Base-by-base conservation (phyloP, 2,113 vertebrate genomes). In the Ursus arctos region DNA sequence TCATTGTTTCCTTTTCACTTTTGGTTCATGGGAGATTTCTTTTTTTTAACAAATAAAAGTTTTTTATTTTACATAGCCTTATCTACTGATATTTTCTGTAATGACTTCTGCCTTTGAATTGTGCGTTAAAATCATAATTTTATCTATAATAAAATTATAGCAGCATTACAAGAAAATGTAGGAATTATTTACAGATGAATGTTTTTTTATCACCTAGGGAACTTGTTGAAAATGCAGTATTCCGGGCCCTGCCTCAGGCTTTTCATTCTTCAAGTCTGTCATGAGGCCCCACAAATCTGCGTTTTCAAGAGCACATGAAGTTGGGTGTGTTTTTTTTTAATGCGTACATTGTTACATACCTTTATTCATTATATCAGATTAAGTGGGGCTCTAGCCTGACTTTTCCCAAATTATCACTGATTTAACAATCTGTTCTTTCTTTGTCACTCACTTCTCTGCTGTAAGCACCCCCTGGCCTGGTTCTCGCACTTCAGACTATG, bases 1-100 rank as follows among this genome's bases (percentile, higher is more conserved):
- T 92, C 67, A 57, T 81, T 74, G 36, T 80, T 79, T 87, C 21
- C n/a, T 47, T 71, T 92, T 93, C 40, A 82, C 47, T 82, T 95
- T 82, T n/a, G 55, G 22, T 14, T 88, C 14, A 65, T 76, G 47
- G 31, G 49, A 40, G 24, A 59, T 51, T 80, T 71, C 12, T 88
- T 43, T 51, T 76, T 59, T 59, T 43, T 57, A 22, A 71, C 74
- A 84, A 69, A 79, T 31, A 40, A 5, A 72, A n/a, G 43, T 2
- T 79, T 43, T 90, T 95, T 63, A 72, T 76, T 65, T 74, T 84
- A 74, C 72, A 49, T 65, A 76, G 24, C 12, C 16, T 65, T 74
- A 82, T 33, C 49, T 83, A 63, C n/a, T 65, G 22, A 43, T 40
- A 69, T 80, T 71, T 88, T 95, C 59, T 33, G 33, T 69, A 86